Conservation (phyloP, 2,797 vertebrate species). For the Amblyopsis hoosieri region DNA sequence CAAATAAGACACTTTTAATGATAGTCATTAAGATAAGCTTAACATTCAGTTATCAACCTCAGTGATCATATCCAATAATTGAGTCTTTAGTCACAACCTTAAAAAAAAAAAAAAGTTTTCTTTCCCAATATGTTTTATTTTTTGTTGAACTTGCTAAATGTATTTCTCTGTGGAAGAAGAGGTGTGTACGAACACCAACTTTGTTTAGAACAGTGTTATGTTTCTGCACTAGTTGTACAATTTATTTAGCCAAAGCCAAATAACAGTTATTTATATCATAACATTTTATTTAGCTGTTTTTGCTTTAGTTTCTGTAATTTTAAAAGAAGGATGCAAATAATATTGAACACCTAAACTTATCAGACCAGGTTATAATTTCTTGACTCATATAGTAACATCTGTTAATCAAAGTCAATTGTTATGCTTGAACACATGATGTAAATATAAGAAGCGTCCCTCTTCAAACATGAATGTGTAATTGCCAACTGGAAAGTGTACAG, state of each 20-base stretch:
- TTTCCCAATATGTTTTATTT: background rate
- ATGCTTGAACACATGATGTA: background rate
- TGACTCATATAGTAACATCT: background rate
- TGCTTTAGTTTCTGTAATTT: slow-evolving; percentile 12
- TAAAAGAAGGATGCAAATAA: slow-evolving; percentile 9
- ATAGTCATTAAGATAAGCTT: no score
- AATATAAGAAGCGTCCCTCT: background rate
- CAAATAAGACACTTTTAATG: no score
- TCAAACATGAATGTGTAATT: background rate
- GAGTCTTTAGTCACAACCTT: no score
- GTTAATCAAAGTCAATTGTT: background rate
- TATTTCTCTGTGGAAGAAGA: background rate
- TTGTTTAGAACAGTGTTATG: background rate
- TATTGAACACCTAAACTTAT: background rate
- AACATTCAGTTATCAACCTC: background rate
- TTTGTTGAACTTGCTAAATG: background rate
- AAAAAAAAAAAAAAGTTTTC: no score
- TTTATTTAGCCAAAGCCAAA: slow-evolving; percentile 15
- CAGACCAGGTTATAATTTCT: background rate
- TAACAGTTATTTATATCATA: slow-evolving; percentile 8
- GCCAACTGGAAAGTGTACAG: no score
- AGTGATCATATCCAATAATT: no score
- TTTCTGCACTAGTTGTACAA: slow-evolving; percentile 1
- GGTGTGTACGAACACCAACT: background rate
- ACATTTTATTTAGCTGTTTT: slow-evolving; percentile 5